Conservation (phyloP, 2,888 invertebrate genomes). For the Encarsia formosa region DNA sequence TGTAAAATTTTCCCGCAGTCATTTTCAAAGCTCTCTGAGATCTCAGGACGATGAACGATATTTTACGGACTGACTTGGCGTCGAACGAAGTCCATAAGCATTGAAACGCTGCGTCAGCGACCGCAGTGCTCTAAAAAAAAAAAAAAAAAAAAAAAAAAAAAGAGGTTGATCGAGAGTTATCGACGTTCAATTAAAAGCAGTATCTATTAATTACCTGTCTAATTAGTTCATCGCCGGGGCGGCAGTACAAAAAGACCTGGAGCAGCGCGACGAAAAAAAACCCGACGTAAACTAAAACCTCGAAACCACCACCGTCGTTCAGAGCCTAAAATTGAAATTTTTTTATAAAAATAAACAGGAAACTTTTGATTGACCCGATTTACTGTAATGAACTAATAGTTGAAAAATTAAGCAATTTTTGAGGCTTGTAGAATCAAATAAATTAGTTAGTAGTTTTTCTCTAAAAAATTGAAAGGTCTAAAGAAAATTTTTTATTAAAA, state of each 20-base stretch:
- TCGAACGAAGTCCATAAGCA: conserved; percentile 12
- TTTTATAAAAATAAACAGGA: not conserved
- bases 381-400: too few relatives aligned
- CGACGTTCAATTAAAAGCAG: too few relatives aligned
- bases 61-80: not conserved
- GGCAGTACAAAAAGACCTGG: conserved; percentile 26
- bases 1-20: conserved; percentile 15
- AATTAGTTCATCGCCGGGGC: conserved; percentile 23
- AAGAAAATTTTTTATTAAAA: too few relatives aligned
- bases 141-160: not conserved
- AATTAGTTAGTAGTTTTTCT: too few relatives aligned
- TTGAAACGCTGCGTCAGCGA: conserved; percentile 14
- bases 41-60: conserved; percentile 15
- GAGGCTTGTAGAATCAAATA: too few relatives aligned
- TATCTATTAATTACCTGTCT: conserved; percentile 8
- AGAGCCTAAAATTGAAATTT: conserved; percentile 9
- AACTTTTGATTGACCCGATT: too few relatives aligned
- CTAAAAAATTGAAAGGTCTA: too few relatives aligned
- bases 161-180: too few relatives aligned
- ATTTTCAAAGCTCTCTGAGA: conserved; percentile 17
- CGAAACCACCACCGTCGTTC: conserved; percentile 13
- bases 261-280: conserved; percentile 23
- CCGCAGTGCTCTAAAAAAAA: conserved; percentile 14
- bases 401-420: too few relatives aligned
- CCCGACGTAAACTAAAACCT: conserved; percentile 13